Conservation (phyloP, 2,888 invertebrate species). For the Lumbricus terrestris region DNA sequence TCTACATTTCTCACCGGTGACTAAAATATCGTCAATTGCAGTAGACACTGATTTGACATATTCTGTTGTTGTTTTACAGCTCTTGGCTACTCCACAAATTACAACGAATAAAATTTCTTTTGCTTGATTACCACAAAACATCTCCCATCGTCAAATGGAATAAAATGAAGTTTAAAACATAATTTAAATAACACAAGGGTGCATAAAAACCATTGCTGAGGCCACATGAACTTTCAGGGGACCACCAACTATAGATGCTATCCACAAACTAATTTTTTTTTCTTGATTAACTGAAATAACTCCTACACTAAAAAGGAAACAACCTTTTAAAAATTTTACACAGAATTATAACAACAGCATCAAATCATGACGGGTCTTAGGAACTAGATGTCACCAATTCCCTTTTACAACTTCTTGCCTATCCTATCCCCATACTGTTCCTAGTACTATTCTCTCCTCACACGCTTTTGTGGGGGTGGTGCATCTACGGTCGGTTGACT, state of each 20-base stretch:
- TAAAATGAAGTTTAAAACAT: not conserved
- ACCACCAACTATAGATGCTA: not conserved
- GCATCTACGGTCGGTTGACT: conserved; percentile 15
- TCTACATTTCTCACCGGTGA: not conserved
- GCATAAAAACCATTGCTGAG: not conserved
- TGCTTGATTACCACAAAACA: not conserved
- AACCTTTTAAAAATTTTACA: not conserved
- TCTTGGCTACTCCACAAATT: not conserved
- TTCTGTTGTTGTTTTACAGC: not conserved
- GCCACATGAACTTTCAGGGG: not conserved
- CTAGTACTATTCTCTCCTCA: not conserved
- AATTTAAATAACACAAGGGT: not conserved
- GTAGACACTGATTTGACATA: not conserved
- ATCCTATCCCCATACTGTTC: not conserved
- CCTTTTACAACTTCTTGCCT: no score
- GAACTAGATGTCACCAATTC: not conserved
- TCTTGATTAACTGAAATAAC: not conserved
- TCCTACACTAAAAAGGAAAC: not conserved
- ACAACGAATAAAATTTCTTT: not conserved
- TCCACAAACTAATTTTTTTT: not conserved
- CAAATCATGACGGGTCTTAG: not conserved
- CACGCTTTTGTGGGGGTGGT: not conserved
- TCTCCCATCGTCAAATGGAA: not conserved
- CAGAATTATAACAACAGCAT: not conserved
- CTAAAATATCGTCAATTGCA: not conserved